Evolutionary conservation across 2,113 vertebrate genomes (phyloP).

Genomic region (Benitochromis conjunctus): DNA sequence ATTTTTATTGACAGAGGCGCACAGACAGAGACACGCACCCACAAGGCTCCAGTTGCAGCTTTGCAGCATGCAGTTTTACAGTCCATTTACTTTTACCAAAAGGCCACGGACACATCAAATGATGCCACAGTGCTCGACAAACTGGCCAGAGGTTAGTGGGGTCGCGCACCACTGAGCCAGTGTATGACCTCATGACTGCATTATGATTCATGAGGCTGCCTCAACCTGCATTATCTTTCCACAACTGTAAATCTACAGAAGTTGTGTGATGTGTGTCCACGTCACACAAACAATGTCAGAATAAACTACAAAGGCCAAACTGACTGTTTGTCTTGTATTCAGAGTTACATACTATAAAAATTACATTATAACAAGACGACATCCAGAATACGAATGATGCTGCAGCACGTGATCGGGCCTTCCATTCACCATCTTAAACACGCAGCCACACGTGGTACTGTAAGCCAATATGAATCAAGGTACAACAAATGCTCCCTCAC

Average conservation of each 20-base stretch:
- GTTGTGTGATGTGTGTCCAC: background rate
- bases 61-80: slow-evolving; percentile 48
- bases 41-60: slow-evolving; percentile 42
- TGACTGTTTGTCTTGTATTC: background rate
- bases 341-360: background rate
- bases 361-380: background rate
- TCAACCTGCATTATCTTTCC: background rate
- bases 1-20: slow-evolving; percentile 23
- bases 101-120: slow-evolving; percentile 33
- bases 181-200: slow-evolving; percentile 20
- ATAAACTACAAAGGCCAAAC: background rate
- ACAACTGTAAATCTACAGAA: background rate
- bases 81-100: slow-evolving; percentile 59
- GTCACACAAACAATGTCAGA: background rate
- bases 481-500: background rate
- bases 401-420: background rate
- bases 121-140: background rate
- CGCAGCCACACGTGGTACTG: background rate
- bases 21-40: slow-evolving; percentile 9
- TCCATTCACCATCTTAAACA: background rate
- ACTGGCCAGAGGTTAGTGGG: slow-evolving; percentile 14
- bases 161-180: slow-evolving; percentile 6
- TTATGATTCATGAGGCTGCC: background rate
- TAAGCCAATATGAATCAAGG: background rate
- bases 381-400: background rate